Percentiles rank a stretch among this genome's conserved stretches.
Evolutionary conservation across 2,113 vertebrate species (phyloP).

Genomic region (Morphnarchus princeps): DNA sequence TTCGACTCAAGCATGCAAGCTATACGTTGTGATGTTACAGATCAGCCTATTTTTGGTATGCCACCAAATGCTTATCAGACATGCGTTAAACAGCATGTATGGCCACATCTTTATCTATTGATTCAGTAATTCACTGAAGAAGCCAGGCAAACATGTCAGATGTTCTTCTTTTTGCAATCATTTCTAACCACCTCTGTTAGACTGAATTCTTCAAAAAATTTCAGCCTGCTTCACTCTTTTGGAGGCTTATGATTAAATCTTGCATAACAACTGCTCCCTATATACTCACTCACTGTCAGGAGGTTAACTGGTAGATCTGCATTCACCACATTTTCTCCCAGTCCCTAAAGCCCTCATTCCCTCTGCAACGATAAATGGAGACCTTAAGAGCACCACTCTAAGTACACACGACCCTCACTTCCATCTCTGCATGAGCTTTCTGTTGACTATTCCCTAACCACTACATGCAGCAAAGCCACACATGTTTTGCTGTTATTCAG

Average conservation of each 20-base stretch:
- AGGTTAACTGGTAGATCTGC: slow-evolving; percentile 3
- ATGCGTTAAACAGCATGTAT: background rate
- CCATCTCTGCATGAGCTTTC: background rate
- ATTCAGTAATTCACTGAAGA: background rate
- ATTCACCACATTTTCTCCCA: background rate
- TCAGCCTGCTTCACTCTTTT: background rate
- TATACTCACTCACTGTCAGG: background rate
- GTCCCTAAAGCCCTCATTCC: background rate
- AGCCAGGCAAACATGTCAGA: background rate
- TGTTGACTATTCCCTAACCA: background rate
- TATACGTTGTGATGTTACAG: background rate
- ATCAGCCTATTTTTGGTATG: background rate
- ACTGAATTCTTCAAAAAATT: background rate
- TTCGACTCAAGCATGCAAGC: background rate
- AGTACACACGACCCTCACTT: background rate
- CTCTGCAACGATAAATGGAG: background rate
- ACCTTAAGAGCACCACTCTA: background rate
- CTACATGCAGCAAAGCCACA: background rate
- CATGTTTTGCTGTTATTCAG: background rate
- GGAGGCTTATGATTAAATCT: background rate
- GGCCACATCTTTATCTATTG: background rate
- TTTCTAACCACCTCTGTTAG: background rate
- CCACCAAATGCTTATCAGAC: background rate
- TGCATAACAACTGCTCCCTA: background rate
- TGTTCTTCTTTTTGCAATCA: background rate